Base-by-base conservation (phyloP, 1,140 invertebrate genomes). In the Yoshiicerus persimilis region DNA sequence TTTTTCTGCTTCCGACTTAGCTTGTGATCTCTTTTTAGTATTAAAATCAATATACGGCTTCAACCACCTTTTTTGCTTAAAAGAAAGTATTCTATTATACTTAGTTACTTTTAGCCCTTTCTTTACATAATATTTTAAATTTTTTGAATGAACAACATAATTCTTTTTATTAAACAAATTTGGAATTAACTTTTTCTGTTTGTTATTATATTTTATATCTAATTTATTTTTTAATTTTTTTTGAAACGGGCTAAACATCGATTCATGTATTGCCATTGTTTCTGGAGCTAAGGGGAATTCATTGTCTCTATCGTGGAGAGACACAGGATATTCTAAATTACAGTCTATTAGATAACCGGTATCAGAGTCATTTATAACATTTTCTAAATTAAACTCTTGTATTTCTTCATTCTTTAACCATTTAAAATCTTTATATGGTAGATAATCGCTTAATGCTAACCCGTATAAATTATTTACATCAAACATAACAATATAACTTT, bases 391-490 rank as follows among this genome's bases (percentile, higher is more conserved):
- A 41, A 85, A 47, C 25, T 62, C 13, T 27, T 75, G 77, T 25
- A 70, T 56, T 39, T 80, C 38, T 62, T 87, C 56, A 23, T 30
- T 56, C 80, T 10, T 90, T 39, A 90, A 88, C 90, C 62, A 88
- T 34, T 84, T 86, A 84, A 92, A 92, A 90, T 62, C 86, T 75
- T 23, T 86, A 16, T 86, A 89, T 87, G 62, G 91, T 62, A 85
- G 64, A 47, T 20, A 27, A 38, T 90, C 23, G 27, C 34, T 84
- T 87, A 92, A 86, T 8, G 89, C 90, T 39, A 56, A 88, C 5
- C 91, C 90, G 83, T 92, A 92, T 8, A 92, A 70, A 90, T 91
- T 92, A 56, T 91, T 91, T 3, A 84, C 86, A 70, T 91, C 91
- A 11, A 34, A 20, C 36, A 87, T 87, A 4, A 41, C 13, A 20